phyloP scores from a whole-genome alignment of 2,113 vertebrate species.

The Nycticryphes semicollaris region DNA sequence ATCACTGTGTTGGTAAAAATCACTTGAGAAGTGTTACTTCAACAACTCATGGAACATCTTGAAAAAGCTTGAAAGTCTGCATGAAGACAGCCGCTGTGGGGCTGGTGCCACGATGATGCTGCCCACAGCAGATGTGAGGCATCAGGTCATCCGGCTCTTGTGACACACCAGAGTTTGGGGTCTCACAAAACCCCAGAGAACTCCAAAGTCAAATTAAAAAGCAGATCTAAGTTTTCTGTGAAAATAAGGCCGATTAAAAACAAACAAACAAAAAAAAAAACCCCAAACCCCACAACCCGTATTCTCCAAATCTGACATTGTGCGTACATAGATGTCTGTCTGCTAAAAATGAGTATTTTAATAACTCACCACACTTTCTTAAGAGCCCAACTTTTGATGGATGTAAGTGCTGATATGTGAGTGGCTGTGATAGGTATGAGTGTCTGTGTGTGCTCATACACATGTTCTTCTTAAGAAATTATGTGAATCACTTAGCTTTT shows the following conservation, averaged over 20 bases:
- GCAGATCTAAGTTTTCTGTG: not conserved
- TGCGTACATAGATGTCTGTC: not conserved
- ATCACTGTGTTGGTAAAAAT: not conserved
- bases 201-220: not conserved
- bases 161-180: not conserved
- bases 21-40: not conserved
- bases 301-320: not conserved
- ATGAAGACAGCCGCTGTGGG: not conserved
- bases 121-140: not conserved
- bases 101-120: not conserved
- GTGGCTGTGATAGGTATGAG: not conserved
- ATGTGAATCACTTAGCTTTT: conserved; percentile 48
- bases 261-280: not conserved
- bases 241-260: not conserved
- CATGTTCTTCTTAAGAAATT: conserved; percentile 57
- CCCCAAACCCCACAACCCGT: no score
- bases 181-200: not conserved
- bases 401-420: not conserved
- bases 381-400: not conserved
- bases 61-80: not conserved
- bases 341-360: not conserved
- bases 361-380: not conserved
- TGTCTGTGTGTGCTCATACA: not conserved
- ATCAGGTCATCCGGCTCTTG: not conserved
- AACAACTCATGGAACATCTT: not conserved